These are phyloP conservation scores for Aphidoletes aphidimyza DNA, from an alignment of 2,888 invertebrate species.

Conservation along the genomic window DNA sequence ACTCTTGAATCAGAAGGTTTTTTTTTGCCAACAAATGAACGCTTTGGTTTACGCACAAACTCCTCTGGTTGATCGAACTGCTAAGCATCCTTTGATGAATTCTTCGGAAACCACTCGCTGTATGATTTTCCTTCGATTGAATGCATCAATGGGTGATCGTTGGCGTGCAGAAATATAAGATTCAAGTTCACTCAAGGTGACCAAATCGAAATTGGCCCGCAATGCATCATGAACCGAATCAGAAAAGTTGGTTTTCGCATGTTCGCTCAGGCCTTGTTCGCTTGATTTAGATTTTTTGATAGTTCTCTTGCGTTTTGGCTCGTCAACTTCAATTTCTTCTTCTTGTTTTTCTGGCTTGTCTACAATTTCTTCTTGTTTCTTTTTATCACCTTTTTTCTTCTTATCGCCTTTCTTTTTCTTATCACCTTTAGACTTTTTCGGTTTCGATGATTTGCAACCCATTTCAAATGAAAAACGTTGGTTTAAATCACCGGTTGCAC, in stretches of 20 bases:
- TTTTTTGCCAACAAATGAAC: no score
- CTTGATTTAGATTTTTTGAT: no score
- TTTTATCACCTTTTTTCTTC: background rate
- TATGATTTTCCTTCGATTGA: slow-evolving; percentile 4
- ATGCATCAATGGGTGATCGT: background rate
- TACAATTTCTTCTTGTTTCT: background rate
- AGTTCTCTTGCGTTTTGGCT: no score
- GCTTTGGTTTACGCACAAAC: no score
- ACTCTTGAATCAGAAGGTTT: background rate
- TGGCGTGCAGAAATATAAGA: background rate
- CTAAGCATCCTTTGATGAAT: background rate
- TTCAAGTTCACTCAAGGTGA: background rate
- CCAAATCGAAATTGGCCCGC: background rate
- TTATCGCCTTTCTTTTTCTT: background rate
- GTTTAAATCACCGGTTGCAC: background rate
- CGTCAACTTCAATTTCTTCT: background rate
- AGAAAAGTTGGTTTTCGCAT: no score
- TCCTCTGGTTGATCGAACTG: background rate
- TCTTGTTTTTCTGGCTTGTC: background rate
- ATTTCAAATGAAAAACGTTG: background rate
- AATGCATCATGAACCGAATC: background rate
- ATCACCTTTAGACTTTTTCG: background rate
- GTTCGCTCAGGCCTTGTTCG: no score
- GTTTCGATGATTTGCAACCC: background rate
- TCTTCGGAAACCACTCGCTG: background rate